Evolutionary conservation across 2,797 vertebrate species (phyloP), one percentile per base, ranked within the genome.

Genomic region (Mallotus villosus): DNA sequence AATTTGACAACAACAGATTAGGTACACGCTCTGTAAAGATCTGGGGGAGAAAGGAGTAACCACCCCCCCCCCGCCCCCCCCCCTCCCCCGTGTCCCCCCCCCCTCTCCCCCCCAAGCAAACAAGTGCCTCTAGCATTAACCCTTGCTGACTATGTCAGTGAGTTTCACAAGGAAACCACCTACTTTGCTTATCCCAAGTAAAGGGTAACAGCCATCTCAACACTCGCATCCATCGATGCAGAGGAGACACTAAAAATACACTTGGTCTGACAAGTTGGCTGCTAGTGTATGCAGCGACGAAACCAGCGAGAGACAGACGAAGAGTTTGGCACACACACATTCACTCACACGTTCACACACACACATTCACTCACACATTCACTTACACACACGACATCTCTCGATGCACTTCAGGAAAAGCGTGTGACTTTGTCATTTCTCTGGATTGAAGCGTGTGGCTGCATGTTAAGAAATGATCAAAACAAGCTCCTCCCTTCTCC

Each of bases 141-240:
- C 51, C 63, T 57, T 25, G 60, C 7, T 57, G 21, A 34, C 21
- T 22, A 51, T 24, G 17, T 14, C 55, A 57, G 55, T 34, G 21
- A 29, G 67, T 55, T 16, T 0, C 24, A 63, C 57, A 51, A 61
- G 41, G 7, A 37, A 63, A 67, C 46, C 68, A 69, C 66, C 24
- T 32, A 6, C 32, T 63, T 21, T 58, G 46, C 21, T 51, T 66
- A 63, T 51, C 67, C 17, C 72, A 63, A 74, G 27, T 41, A 73
- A 78, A 60, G 71, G 77, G 79, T 74, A 81, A 78, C 68, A 25
- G 67, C 62, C 37, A 69, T 76, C 67, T 77, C 71, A 79, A 79
- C 9, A 7, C 29, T 60, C 70, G 68, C 75, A 81, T 79, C 79
- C 76, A 82, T 82, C 82, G 75, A 69, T 67, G 75, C 73, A 71